Evolutionary conservation across 2,888 invertebrate species (phyloP), one percentile per base, ranked within the genome.

Genomic region (Cantharis rustica): DNA sequence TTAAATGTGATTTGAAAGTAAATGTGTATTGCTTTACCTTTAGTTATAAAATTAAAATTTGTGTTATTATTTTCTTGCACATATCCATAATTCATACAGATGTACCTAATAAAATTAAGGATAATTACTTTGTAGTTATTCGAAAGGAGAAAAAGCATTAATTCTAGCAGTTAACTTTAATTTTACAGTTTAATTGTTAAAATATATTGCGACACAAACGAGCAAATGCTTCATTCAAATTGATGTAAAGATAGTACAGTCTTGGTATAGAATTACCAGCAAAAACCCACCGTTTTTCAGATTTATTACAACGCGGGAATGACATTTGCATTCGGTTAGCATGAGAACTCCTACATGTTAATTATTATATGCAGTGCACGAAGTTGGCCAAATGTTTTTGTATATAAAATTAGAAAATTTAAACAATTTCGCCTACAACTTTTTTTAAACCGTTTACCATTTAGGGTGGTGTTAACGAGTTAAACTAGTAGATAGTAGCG

Each of bases 401-500:
- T 64, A 17, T 17, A 47, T 47, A 47, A 47, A 47, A 47, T 47
- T 47, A 64, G 20, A 64, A 64, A 17, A 64, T 64, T 17, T 64
- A 17, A 17, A 20, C 17, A 64, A 64, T 17, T 64, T 64, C 64
- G 64, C 64, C 64, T 64, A 64, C 64, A 64, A 17, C 20, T 64
- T 68, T 20, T 47, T 47, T 47, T 47, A n/a, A 47, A 47, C 47
- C 47, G 47, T 47, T 47, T 1, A n/a, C 77, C 76, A 74, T 76
- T 26, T 76, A 69, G 66, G 76, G 69, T 74, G 70, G 64, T 23
- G 61, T 47, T 78, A 78, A 78, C 76, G 76, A 78, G 70, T 73
- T 69, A 69, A 71, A 47, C 70, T 47, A 68, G 70, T 66, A 66
- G 72, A 74, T 74, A 71, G 77, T 77, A 77, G 77, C 77, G 69